These are phyloP conservation scores for Toxotes lorentzi DNA, from an alignment of 2,797 vertebrate species.

Conservation along the genomic window DNA sequence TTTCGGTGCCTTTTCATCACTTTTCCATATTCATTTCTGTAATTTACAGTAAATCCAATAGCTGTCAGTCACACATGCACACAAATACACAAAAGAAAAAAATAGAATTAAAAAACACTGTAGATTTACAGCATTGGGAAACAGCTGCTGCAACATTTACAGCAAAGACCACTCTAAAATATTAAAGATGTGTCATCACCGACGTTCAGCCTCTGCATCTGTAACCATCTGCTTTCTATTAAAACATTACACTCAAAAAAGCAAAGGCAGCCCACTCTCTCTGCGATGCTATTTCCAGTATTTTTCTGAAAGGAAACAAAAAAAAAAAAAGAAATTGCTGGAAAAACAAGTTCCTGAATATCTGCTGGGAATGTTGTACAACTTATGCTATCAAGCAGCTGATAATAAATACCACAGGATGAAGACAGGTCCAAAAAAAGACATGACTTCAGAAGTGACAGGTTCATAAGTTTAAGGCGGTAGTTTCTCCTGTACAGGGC, in stretches of 20 bases:
- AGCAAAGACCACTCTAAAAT: slow-evolving; percentile 89
- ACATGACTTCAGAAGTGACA: slow-evolving; percentile 13
- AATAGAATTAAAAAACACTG: slow-evolving; percentile 60
- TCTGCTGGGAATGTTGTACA: slow-evolving; percentile 25
- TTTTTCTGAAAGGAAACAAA: not conserved
- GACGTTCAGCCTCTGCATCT: slow-evolving; percentile 80
- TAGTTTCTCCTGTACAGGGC: not conserved
- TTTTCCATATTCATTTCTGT: slow-evolving; percentile 87
- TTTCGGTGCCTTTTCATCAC: slow-evolving; percentile 76
- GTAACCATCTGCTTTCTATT: slow-evolving; percentile 88
- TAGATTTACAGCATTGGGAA: slow-evolving; percentile 85
- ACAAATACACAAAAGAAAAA: slow-evolving; percentile 47
- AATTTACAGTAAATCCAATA: slow-evolving; percentile 90
- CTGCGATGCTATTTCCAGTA: slow-evolving; percentile 72
- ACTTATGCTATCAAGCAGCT: slow-evolving; percentile 23
- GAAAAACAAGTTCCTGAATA: not conserved
- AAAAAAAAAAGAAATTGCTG: too few relatives aligned
- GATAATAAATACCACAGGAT: slow-evolving; percentile 24
- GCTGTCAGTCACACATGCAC: slow-evolving; percentile 82
- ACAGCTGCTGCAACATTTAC: slow-evolving; percentile 89
- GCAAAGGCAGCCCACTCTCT: slow-evolving; percentile 52
- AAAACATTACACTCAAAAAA: slow-evolving; percentile 83
- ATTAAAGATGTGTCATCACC: slow-evolving; percentile 88
- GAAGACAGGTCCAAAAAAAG: slow-evolving; percentile 18
- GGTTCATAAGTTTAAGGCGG: slow-evolving; percentile 21